A percentile compares a stretch with the other conserved stretches of the same genome.
Evolutionary conservation across 2,888 invertebrate genomes (phyloP).

Genomic region (Metalampra italica): DNA sequence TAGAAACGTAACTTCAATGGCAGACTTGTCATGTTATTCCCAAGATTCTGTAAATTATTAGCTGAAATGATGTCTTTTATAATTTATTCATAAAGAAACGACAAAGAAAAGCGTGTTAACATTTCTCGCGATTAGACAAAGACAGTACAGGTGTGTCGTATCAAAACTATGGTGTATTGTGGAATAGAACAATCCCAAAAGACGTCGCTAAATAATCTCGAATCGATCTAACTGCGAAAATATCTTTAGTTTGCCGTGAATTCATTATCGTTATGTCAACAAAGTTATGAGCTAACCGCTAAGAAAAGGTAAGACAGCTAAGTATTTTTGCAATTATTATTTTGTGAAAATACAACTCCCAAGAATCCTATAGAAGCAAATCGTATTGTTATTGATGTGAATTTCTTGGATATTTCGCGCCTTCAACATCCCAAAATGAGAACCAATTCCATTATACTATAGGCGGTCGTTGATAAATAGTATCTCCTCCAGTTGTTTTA

Average conservation of each 20-base stretch:
- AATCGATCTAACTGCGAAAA: constrained; percentile 66
- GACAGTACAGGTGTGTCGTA: background rate
- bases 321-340: background rate
- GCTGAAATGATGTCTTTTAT: constrained; percentile 13
- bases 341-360: too few relatives aligned
- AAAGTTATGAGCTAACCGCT: constrained; percentile 60
- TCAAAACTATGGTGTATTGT: background rate
- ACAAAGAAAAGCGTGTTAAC: background rate
- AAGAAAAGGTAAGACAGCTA: constrained; percentile 41
- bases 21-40: constrained; percentile 63
- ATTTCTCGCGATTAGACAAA: background rate
- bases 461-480: too few relatives aligned
- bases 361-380: too few relatives aligned
- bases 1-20: constrained; percentile 52
- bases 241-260: constrained; percentile 53
- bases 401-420: too few relatives aligned
- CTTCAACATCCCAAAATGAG: too few relatives aligned
- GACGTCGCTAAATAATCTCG: constrained; percentile 39
- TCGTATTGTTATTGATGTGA: too few relatives aligned
- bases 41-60: constrained; percentile 38
- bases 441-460: too few relatives aligned
- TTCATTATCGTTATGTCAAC: constrained; percentile 59
- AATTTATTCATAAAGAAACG: background rate
- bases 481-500: too few relatives aligned
- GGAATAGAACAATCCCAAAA: constrained; percentile 5